Conservation (phyloP, 2,797 vertebrate genomes). For the Phoxinus dragarum region DNA sequence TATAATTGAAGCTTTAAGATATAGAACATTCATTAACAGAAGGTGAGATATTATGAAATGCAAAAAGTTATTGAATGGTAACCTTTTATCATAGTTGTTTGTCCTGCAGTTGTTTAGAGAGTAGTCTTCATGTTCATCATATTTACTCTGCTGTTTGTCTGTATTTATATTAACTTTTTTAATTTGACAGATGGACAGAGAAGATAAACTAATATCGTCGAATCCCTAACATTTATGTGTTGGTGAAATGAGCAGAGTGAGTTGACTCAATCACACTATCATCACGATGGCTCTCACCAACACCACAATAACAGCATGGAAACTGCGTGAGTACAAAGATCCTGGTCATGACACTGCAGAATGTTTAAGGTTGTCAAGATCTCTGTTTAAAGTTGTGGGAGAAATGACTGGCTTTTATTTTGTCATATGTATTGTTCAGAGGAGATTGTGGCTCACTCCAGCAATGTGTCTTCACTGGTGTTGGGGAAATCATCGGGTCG, state of each 20-base stretch:
- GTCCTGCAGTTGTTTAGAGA: not conserved
- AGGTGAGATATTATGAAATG: not conserved
- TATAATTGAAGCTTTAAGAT: not conserved
- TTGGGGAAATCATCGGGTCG: slow-evolving; percentile 92
- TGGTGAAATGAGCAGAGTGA: slow-evolving; percentile 34
- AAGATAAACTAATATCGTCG: not conserved
- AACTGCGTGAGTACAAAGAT: slow-evolving; percentile 85
- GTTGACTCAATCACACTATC: not conserved
- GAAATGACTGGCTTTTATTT: slow-evolving; percentile 20
- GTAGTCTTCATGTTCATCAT: not conserved
- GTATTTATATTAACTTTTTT: not conserved
- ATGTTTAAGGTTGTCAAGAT: not conserved
- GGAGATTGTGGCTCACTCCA: slow-evolving; percentile 91
- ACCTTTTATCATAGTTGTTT: not conserved
- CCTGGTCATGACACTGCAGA: not conserved
- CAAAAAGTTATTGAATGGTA: not conserved
- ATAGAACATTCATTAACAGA: not conserved
- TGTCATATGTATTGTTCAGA: slow-evolving; percentile 74
- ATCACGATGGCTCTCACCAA: slow-evolving; percentile 83
- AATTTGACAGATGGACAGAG: slow-evolving; percentile 34
- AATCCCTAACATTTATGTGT: slow-evolving; percentile 7
- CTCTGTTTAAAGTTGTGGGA: not conserved
- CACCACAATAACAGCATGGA: slow-evolving; percentile 89
- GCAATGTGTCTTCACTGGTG: slow-evolving; percentile 87
- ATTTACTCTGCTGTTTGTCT: not conserved